Evolutionary conservation across 2,888 invertebrate species (phyloP), one percentile per base, ranked within the genome.

Genomic region (Oscheius sp.): DNA sequence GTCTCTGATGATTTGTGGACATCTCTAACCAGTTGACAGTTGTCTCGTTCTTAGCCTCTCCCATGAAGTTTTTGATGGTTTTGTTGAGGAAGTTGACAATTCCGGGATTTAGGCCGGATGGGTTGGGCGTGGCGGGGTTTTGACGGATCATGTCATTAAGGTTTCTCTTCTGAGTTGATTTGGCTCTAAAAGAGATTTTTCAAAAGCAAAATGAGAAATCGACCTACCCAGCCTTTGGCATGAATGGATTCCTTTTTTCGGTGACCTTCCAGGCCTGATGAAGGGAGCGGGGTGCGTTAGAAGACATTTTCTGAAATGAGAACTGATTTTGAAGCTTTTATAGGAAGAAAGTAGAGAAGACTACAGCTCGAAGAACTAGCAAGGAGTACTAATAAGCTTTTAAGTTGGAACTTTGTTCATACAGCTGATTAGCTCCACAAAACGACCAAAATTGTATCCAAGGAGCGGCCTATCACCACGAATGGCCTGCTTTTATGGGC

Each of bases 261-360:
- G 61, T 61, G 42, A 61, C 61, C 25, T 61, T 25, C 61, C 61
- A 61, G 20, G 61, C 17, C 45, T 61, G 25, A 29, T 31, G 42
- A 42, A 61, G 42, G 45, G 61, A 29, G n/a, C 45, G 42, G 15
- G 27, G 45, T 27, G 61, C 17, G 31, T 15, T 45, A 42, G 61
- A 61, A 29, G 61, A 27, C 61, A 61, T 61, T 61, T 58, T 55
- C 55, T 55, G 55, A 34, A 55, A 55, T n/a, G 20, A 33, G 12
- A 48, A 37, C 37, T 37, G 15, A 37, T 37, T 8, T 37, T 37
- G 37, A 15, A 15, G 15, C 23, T 48, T 48, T 5, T 1, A 48
- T 48, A 46, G 15, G 37, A 15, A 37, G 37, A 37, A 37, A 15
- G 37, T 37, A 37, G 15, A 37, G 8, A 8, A 37, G 37, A 37